A percentile compares a stretch with the other conserved stretches of the same genome.
phyloP scores from a whole-genome alignment of 2,888 invertebrate species.

The Camptogramma bilineatum region DNA sequence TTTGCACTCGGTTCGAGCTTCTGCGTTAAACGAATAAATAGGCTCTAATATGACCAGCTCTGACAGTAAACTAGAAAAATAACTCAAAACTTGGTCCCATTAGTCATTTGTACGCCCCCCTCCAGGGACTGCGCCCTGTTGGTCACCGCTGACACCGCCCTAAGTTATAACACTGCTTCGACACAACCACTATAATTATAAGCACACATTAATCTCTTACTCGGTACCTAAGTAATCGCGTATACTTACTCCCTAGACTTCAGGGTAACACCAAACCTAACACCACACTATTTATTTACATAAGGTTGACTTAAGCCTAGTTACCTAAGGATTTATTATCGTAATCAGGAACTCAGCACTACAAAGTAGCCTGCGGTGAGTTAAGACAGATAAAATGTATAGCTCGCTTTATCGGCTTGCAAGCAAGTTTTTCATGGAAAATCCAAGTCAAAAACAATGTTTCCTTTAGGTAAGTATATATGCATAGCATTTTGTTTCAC shows the following conservation, averaged over 20 bases:
- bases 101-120: too few relatives aligned
- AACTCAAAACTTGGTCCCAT: too few relatives aligned
- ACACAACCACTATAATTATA: not conserved
- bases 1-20: too few relatives aligned
- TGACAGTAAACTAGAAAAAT: too few relatives aligned
- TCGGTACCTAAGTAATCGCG: not conserved
- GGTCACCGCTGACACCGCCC: too few relatives aligned
- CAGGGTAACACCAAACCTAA: not conserved
- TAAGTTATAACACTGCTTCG: too few relatives aligned
- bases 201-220: not conserved
- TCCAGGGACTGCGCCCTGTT: too few relatives aligned
- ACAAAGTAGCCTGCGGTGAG: slow-evolving; percentile 25
- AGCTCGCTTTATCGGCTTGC: slow-evolving; percentile 38
- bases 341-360: slow-evolving; percentile 21
- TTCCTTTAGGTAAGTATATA: too few relatives aligned
- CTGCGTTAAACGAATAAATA: too few relatives aligned
- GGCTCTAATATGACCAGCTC: too few relatives aligned
- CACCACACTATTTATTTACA: not conserved
- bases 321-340: slow-evolving; percentile 34
- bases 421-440: slow-evolving; percentile 35
- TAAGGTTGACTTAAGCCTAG: slow-evolving; percentile 10
- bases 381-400: slow-evolving; percentile 38
- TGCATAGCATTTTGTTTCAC: too few relatives aligned
- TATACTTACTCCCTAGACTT: not conserved
- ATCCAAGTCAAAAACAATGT: too few relatives aligned